Evolutionary conservation across 2,113 vertebrate genomes (phyloP), one percentile per base, ranked within the genome.

Genomic region (Paratilapia polleni): DNA sequence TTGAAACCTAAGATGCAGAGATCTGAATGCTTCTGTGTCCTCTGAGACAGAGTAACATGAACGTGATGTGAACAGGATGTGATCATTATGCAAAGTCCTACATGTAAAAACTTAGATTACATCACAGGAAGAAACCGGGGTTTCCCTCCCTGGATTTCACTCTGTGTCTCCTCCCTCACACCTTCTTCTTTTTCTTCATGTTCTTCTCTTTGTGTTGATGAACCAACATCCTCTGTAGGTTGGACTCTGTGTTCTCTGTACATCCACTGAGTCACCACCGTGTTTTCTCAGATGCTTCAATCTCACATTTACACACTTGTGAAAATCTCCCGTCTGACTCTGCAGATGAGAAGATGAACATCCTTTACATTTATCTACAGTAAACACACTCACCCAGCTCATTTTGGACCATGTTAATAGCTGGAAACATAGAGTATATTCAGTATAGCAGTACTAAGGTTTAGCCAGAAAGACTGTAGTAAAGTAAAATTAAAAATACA

Each of bases 151-250:
- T 22, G 54, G 54, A 41, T 15, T 26, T 8, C 54, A 20, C 22
- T 28, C 24, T 17, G 3, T 11, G n/a, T 41, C 66, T 31, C 58
- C 61, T 68, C 68, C 60, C 43, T 43, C 62, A 26, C 70, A 26
- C 26, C 22, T 52, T 41, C 68, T 75, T 61, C 60, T 62, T 52
- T 22, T 41, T n/a, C 47, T 62, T 57, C 19, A 3, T 2, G 49
- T 8, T 73, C 24, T 52, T 17, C 17, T 31, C 10, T 26, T 17
- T 36, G 13, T 59, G 34, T 0, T n/a, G 60, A 75, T 88, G 78
- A 59, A 14, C 78, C 73, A 63, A 74, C 79, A 36, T 78, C 82
- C 87, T 81, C 47, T 28, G 38, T 26, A 22, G 78, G 17, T 34
- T 1, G 24, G 0, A 84, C 58, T 78, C 58, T 1, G 6, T 59